Conservation (phyloP, 2,797 vertebrate species). For the Pseudomugil gertrudae region DNA sequence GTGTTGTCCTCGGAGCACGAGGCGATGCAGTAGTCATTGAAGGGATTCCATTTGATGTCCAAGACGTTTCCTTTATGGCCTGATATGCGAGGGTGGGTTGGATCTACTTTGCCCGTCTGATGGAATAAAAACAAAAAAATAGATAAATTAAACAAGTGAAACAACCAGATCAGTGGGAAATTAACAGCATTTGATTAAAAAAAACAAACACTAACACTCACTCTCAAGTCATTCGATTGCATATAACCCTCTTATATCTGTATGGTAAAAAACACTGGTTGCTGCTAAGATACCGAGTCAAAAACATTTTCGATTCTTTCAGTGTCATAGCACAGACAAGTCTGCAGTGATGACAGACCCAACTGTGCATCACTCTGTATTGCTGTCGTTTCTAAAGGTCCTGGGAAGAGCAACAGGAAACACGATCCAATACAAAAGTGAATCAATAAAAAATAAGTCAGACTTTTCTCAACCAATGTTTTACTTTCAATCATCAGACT, state of each 20-base stretch:
- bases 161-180: neutral
- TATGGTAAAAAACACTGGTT: neutral
- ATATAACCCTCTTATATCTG: neutral
- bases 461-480: neutral
- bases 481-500: neutral
- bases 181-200: neutral
- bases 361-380: neutral
- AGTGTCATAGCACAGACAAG: neutral
- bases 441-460: too few species aligned
- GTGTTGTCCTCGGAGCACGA: conserved; percentile 94
- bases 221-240: neutral
- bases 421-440: too few species aligned
- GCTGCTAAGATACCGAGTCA: neutral
- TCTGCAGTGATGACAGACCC: neutral
- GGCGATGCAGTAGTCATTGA: conserved; percentile 92
- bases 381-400: neutral
- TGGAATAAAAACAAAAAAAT: conserved; percentile 12
- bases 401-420: too few species aligned
- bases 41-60: conserved; percentile 97
- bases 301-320: neutral
- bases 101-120: conserved; percentile 93
- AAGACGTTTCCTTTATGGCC: conserved; percentile 92
- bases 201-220: conserved; percentile 1
- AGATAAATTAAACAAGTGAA: neutral
- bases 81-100: conserved; percentile 89